Conservation (phyloP, 2,888 invertebrate species). For the Homarus gammarus region DNA sequence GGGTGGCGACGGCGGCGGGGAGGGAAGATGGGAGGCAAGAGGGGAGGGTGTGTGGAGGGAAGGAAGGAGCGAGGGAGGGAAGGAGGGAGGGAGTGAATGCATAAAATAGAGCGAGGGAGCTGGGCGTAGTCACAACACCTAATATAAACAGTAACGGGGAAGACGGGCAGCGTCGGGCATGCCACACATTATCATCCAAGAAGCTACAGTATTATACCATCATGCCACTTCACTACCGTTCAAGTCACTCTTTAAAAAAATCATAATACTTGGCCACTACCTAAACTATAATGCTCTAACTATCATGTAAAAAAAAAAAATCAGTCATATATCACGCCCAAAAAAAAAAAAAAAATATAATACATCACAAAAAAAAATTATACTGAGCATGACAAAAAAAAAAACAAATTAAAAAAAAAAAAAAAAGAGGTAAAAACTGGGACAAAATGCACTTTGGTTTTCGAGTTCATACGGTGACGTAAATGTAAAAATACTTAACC, state of each 20-base stretch:
- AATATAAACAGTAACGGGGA: no score
- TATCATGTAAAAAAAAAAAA: slow-evolving; percentile 21
- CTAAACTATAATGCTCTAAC: slow-evolving; percentile 33
- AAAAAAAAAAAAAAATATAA: slow-evolving; percentile 19
- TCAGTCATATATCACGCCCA: slow-evolving; percentile 6
- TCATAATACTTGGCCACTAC: neutral
- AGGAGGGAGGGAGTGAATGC: no score
- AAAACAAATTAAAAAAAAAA: slow-evolving; percentile 15
- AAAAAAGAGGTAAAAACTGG: slow-evolving; percentile 24
- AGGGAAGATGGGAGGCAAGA: neutral
- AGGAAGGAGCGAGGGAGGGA: no score
- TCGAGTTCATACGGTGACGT: slow-evolving; percentile 39
- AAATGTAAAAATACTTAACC: slow-evolving; percentile 64
- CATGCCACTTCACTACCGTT: slow-evolving; percentile 35
- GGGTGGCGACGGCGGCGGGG: no score
- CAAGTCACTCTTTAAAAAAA: slow-evolving; percentile 9
- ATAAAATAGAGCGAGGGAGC: no score
- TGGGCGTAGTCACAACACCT: no score
- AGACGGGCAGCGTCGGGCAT: no score
- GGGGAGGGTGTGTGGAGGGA: neutral
- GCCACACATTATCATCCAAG: no score
- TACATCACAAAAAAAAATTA: slow-evolving; percentile 28
- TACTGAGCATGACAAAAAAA: slow-evolving; percentile 14
- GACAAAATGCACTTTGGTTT: slow-evolving; percentile 59
- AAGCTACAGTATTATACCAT: no score